Percentiles rank a stretch among this genome's conserved stretches.
Conservation (phyloP, 2,888 invertebrate species). For the Parasteatoda lunata region DNA sequence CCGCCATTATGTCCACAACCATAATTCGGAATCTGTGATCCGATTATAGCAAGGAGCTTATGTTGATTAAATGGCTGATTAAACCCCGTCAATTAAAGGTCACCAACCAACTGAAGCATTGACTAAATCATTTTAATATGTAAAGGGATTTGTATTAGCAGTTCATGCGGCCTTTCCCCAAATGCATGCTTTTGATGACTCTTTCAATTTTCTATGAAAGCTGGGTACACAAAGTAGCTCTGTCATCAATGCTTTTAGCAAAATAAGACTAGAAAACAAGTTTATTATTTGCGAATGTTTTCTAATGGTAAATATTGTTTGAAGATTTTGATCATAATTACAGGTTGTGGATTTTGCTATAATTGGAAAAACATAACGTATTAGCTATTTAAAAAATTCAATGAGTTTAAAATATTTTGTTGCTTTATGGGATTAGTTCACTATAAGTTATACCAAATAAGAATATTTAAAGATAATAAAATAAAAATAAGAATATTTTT, state of each 20-base stretch:
- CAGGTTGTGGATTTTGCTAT: too few relatives aligned
- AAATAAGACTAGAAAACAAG: too few relatives aligned
- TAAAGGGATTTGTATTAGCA: slow-evolving; percentile 39
- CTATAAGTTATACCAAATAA: too few relatives aligned
- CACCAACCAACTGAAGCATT: slow-evolving; percentile 24
- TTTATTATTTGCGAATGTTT: too few relatives aligned
- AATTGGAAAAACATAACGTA: too few relatives aligned
- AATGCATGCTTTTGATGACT: slow-evolving; percentile 24
- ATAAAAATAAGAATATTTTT: too few relatives aligned
- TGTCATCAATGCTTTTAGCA: too few relatives aligned
- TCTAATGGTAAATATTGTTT: background rate
- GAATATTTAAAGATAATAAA: too few relatives aligned
- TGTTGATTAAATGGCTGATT: slow-evolving; percentile 45
- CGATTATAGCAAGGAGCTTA: slow-evolving; percentile 21
- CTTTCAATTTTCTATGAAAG: slow-evolving; percentile 18
- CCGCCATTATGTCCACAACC: background rate
- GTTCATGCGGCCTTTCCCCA: slow-evolving; percentile 18
- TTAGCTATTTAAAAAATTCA: too few relatives aligned
- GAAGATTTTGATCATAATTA: background rate
- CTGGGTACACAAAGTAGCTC: slow-evolving; percentile 22
- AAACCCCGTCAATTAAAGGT: slow-evolving; percentile 38
- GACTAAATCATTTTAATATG: slow-evolving; percentile 24
- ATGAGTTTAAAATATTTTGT: too few relatives aligned
- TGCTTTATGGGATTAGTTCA: too few relatives aligned
- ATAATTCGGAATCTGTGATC: slow-evolving; percentile 27